These are phyloP conservation scores for Microtus montanus DNA, from an alignment of 2,113 vertebrate genomes.

Conservation along the genomic window DNA sequence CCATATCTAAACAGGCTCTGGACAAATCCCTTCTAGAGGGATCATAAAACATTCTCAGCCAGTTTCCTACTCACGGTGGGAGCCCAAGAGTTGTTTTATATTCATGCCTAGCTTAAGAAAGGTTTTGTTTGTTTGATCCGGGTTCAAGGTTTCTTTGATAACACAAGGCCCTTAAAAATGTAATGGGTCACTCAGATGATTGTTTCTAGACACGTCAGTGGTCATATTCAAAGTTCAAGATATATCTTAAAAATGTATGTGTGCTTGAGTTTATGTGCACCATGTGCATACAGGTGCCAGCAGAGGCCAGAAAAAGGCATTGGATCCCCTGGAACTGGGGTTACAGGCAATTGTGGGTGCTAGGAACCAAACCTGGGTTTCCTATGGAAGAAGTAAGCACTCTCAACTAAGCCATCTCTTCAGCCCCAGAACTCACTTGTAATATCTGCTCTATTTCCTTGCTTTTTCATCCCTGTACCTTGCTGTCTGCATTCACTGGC, in stretches of 20 bases:
- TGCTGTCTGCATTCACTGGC: background rate
- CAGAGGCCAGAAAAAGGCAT: background rate
- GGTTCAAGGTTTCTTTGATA: constrained; percentile 4
- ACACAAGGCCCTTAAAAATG: constrained; percentile 20
- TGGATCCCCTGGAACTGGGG: background rate
- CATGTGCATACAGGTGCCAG: background rate
- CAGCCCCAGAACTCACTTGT: background rate
- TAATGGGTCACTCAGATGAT: background rate
- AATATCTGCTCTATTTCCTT: background rate
- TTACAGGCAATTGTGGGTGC: background rate
- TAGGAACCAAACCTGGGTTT: background rate
- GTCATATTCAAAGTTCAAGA: background rate
- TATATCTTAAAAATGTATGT: background rate
- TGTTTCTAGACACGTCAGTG: constrained; percentile 5
- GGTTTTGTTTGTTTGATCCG: background rate
- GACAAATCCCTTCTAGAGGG: background rate
- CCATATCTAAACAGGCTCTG: background rate
- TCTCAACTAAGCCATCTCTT: background rate
- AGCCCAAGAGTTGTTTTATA: background rate
- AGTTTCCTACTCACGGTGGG: background rate
- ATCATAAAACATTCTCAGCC: too few species aligned
- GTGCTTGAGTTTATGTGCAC: background rate
- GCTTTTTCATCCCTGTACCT: background rate
- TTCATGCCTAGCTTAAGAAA: constrained; percentile 31
- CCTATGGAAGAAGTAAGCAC: background rate